Evolutionary conservation across 2,888 invertebrate species (phyloP).

Genomic region (Brenthis ino): DNA sequence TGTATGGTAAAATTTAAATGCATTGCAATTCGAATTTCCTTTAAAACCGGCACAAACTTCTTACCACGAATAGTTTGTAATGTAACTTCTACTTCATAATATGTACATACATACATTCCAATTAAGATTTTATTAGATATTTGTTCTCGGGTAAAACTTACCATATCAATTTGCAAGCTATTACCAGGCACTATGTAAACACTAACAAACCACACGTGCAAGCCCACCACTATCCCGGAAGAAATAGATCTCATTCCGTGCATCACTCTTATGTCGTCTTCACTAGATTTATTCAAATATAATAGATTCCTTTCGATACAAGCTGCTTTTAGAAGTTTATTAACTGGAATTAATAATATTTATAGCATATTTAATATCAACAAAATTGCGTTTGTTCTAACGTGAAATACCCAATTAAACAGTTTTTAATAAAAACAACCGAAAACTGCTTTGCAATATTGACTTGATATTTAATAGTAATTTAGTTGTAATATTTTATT

Average conservation of each 20-base stretch:
- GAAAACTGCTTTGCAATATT: no score
- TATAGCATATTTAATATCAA: not conserved
- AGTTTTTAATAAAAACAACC: no score
- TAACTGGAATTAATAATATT: constrained; percentile 13
- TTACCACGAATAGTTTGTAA: no score
- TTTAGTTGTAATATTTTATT: no score
- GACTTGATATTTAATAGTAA: no score
- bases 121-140: no score
- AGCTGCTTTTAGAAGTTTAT: constrained; percentile 39
- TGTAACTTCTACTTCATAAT: no score
- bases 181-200: constrained; percentile 41
- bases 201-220: constrained; percentile 41
- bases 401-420: no score
- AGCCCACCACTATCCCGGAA: constrained; percentile 31
- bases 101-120: no score
- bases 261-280: constrained; percentile 46
- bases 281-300: constrained; percentile 41
- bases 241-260: constrained; percentile 44
- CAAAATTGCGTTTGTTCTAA: not conserved
- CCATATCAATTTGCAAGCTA: constrained; percentile 44
- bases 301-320: constrained; percentile 45
- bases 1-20: no score
- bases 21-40: no score
- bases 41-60: no score
- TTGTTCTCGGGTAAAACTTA: constrained; percentile 30